Evolutionary conservation across 2,113 vertebrate species (phyloP).

Genomic region (Antechinus stuartii): DNA sequence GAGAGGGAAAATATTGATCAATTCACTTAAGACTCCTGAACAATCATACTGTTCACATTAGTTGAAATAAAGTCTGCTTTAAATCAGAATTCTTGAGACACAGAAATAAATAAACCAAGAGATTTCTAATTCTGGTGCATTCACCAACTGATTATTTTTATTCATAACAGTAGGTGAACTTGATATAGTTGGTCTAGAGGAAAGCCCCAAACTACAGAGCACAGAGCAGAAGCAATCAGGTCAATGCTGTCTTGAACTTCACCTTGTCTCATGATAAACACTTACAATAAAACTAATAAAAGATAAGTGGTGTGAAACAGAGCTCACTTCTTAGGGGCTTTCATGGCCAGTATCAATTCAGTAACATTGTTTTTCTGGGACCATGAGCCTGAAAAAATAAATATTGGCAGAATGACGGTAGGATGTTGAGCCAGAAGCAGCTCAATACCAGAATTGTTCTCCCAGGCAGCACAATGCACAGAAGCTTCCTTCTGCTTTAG

Average conservation of each 20-base stretch:
- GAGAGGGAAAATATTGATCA: conserved; percentile 67
- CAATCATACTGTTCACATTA: conserved; percentile 67
- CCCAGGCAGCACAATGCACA: not conserved
- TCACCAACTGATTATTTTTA: conserved; percentile 80
- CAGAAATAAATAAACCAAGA: conserved; percentile 73
- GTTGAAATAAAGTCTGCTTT: conserved; percentile 72
- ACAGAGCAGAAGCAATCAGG: not conserved
- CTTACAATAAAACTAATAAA: conserved; percentile 17
- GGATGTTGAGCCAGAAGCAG: conserved; percentile 9
- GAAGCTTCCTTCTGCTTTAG: not conserved
- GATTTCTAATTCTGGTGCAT: conserved; percentile 75
- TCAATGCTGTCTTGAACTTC: conserved; percentile 6
- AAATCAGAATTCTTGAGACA: conserved; percentile 79
- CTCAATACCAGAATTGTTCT: conserved; percentile 23
- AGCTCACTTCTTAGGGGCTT: conserved; percentile 21
- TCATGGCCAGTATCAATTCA: conserved; percentile 35
- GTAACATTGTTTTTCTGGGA: conserved; percentile 14
- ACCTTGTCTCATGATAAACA: conserved; percentile 39
- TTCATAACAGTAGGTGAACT: conserved; percentile 66
- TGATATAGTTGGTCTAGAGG: conserved; percentile 60
- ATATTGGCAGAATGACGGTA: conserved; percentile 33
- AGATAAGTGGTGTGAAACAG: not conserved
- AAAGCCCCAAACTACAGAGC: conserved; percentile 13
- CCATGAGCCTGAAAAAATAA: conserved; percentile 1
- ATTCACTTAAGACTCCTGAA: conserved; percentile 71